These are phyloP conservation scores for Apis mellifera DNA, from an alignment of 1,140 invertebrate genomes.

Conservation along the genomic window Amel_HAv3.1 CM009932.2:9731001-9731500, in stretches of 20 bases:
- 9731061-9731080: slow-evolving; percentile 17
- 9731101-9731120: slow-evolving; percentile 1
- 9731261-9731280: no score
- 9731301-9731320: slow-evolving; percentile 49
- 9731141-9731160: background rate
- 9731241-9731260: no score
- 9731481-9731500: background rate
- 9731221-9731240: no score
- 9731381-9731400: slow-evolving; percentile 24
- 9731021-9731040: slow-evolving; percentile 25
- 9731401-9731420: slow-evolving; percentile 48
- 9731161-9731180: background rate
- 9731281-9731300: background rate
- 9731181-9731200: background rate
- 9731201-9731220: no score
- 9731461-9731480: background rate
- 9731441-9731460: background rate
- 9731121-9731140: slow-evolving; percentile 25
- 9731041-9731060: slow-evolving; percentile 18
- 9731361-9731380: slow-evolving; percentile 37
- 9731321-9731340: slow-evolving; percentile 16
- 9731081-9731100: slow-evolving; percentile 25
- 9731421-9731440: slow-evolving; percentile 52
- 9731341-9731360: slow-evolving; percentile 1
- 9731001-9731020: slow-evolving; percentile 23